Conservation (phyloP, 2,113 vertebrate genomes). For the Psophia crepitans region DNA sequence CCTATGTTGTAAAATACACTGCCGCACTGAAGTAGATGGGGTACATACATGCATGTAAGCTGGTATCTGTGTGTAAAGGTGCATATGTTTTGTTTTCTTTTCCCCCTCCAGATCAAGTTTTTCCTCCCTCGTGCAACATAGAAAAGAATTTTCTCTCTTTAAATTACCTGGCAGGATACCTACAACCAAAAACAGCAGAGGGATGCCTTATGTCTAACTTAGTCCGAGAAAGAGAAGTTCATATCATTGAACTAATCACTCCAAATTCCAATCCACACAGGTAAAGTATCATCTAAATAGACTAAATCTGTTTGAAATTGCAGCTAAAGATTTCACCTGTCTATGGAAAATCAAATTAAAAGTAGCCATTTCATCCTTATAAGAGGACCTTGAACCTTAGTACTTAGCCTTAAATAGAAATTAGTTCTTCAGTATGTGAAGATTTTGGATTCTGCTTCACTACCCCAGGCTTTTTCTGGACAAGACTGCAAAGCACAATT, state of each 20-base stretch:
- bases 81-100: not conserved
- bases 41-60: not conserved
- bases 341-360: not conserved
- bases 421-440: not conserved
- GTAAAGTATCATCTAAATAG: conserved; percentile 66
- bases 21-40: not conserved
- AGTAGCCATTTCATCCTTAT: not conserved
- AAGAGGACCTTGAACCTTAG: not conserved
- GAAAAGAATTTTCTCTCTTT: conserved; percentile 93
- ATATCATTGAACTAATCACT: conserved; percentile 92
- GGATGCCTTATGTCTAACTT: conserved; percentile 83
- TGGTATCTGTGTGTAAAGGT: not conserved
- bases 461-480: not conserved
- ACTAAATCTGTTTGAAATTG: not conserved
- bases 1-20: not conserved
- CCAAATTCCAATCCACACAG: conserved; percentile 90
- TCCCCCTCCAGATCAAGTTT: conserved; percentile 79
- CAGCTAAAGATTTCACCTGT: not conserved
- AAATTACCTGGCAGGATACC: conserved; percentile 93
- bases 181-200: conserved; percentile 84
- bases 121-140: conserved; percentile 87
- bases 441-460: not conserved
- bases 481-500: not conserved
- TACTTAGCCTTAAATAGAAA: not conserved
- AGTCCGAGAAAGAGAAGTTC: conserved; percentile 81